A percentile compares a stretch with the other conserved stretches of the same genome.
Evolutionary conservation across 2,888 invertebrate genomes (phyloP).

Genomic region (Hecatera dysodea): DNA sequence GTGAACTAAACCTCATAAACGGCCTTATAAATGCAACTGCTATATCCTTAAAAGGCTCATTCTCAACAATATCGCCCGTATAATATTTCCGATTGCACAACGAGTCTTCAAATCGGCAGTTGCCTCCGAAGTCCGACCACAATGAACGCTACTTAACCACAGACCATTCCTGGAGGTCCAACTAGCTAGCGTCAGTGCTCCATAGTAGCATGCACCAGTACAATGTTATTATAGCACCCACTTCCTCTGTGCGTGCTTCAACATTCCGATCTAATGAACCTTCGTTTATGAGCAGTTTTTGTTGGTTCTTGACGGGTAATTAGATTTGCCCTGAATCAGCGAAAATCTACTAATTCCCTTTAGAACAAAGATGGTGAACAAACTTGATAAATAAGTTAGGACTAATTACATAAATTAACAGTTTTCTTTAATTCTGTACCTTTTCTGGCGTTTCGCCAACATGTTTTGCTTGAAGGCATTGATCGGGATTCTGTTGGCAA

Average conservation of each 20-base stretch:
- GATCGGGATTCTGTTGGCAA: slow-evolving; percentile 46
- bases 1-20: not conserved
- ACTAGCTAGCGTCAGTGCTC: slow-evolving; percentile 41
- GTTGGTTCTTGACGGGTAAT: slow-evolving; percentile 28
- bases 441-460: slow-evolving; percentile 50
- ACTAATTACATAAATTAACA: slow-evolving; percentile 41
- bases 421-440: slow-evolving; percentile 23
- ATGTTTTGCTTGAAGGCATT: slow-evolving; percentile 35
- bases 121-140: slow-evolving; percentile 26
- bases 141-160: slow-evolving; percentile 44
- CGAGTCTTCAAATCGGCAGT: slow-evolving; percentile 17
- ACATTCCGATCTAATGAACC: slow-evolving; percentile 56
- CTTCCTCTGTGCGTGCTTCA: slow-evolving; percentile 50
- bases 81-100: slow-evolving; percentile 39
- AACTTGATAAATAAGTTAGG: slow-evolving; percentile 44
- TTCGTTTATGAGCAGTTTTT: slow-evolving; percentile 40
- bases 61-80: slow-evolving; percentile 7
- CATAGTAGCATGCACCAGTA: slow-evolving; percentile 43
- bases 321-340: slow-evolving; percentile 31
- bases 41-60: not conserved
- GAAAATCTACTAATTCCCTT: slow-evolving; percentile 1
- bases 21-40: not conserved
- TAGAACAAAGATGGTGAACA: slow-evolving; percentile 18
- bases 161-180: slow-evolving; percentile 46
- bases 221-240: slow-evolving; percentile 43